These are phyloP conservation scores for Neoniphon sammara DNA, from an alignment of 2,797 vertebrate genomes.

Conservation along the genomic window DNA sequence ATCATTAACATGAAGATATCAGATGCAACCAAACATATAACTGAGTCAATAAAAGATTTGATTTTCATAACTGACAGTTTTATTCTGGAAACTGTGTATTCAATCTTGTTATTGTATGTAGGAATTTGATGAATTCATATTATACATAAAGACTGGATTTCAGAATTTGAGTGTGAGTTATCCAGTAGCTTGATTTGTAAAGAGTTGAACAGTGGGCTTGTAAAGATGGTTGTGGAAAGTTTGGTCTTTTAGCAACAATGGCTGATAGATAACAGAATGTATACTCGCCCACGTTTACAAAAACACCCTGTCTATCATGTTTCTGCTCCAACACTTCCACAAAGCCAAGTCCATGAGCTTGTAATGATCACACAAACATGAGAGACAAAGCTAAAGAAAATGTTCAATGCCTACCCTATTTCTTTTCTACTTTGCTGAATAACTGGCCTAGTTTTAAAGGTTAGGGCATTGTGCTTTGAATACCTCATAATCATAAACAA, in stretches of 20 bases:
- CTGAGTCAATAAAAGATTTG: no score
- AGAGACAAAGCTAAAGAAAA: constrained; percentile 5
- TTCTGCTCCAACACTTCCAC: constrained; percentile 6
- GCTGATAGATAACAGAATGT: no score
- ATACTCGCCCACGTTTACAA: not conserved
- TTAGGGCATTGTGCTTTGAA: not conserved
- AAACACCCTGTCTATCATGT: constrained; percentile 27
- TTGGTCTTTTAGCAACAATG: not conserved
- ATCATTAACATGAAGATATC: not conserved
- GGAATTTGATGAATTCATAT: not conserved
- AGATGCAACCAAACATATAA: not conserved
- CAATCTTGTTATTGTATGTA: no score
- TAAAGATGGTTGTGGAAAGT: not conserved
- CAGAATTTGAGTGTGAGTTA: no score
- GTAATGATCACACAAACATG: not conserved
- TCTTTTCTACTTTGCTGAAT: constrained; percentile 10
- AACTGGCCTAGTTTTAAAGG: constrained; percentile 17
- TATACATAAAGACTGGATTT: not conserved
- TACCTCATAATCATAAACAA: not conserved
- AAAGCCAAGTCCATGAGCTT: not conserved
- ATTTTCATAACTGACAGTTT: no score
- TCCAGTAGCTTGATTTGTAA: not conserved
- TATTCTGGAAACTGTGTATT: no score
- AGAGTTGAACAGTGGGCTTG: constrained; percentile 1
- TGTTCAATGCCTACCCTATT: not conserved